phyloP scores from a whole-genome alignment of 2,888 invertebrate species.

The Acronicta psi region DNA sequence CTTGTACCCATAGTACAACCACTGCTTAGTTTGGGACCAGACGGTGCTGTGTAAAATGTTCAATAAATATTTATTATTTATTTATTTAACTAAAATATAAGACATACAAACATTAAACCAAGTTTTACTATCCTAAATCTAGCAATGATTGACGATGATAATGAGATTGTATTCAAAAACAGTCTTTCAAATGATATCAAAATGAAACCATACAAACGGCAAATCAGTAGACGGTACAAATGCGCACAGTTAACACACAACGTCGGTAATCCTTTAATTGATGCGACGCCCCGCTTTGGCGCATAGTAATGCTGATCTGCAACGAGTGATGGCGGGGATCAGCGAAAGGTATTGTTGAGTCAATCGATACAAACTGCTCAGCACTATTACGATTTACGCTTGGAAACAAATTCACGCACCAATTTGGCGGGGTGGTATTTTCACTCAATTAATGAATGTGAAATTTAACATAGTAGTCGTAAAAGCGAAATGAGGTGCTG shows the following conservation, averaged over 20 bases:
- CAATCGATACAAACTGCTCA: slow-evolving; percentile 24
- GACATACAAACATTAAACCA: too few species aligned
- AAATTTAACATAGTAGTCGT: too few species aligned
- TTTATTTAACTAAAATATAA: too few species aligned
- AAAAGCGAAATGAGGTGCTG: too few species aligned
- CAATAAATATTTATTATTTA: too few species aligned
- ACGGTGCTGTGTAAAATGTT: too few species aligned
- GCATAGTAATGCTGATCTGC: slow-evolving; percentile 19
- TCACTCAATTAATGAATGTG: too few species aligned
- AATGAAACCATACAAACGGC: slow-evolving; percentile 22
- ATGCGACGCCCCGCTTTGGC: slow-evolving; percentile 48
- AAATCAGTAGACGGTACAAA: slow-evolving; percentile 33
- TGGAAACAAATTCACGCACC: neutral
- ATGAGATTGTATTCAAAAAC: neutral
- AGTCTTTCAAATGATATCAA: slow-evolving; percentile 20
- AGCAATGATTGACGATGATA: too few species aligned
- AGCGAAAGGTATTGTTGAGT: slow-evolving; percentile 14
- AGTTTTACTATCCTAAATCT: too few species aligned
- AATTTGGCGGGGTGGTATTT: neutral
- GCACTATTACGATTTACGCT: neutral
- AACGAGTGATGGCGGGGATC: slow-evolving; percentile 2
- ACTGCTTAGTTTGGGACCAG: too few species aligned
- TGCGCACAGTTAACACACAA: slow-evolving; percentile 39
- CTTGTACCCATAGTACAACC: too few species aligned
- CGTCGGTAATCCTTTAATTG: slow-evolving; percentile 69